Conservation (phyloP, 2,113 vertebrate genomes). For the Leucopsar rothschildi region DNA sequence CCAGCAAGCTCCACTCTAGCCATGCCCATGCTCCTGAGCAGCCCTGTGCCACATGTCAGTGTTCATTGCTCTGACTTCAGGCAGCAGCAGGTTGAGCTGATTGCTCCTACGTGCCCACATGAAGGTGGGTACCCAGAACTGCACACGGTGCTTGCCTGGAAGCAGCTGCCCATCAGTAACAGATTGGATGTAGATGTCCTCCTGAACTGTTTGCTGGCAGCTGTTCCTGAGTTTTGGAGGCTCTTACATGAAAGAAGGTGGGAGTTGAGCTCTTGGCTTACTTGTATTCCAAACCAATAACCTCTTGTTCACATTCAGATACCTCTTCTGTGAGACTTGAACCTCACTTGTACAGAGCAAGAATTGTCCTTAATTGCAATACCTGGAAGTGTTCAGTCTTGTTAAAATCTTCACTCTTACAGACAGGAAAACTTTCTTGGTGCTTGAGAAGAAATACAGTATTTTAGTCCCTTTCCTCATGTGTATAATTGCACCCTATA, state of each 20-base stretch:
- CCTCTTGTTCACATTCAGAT: not conserved
- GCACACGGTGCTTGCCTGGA: not conserved
- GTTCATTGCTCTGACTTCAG: not conserved
- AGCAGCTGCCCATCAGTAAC: not conserved
- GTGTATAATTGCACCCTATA: not conserved
- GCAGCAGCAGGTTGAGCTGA: not conserved
- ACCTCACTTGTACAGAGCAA: not conserved
- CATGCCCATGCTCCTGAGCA: accelerated
- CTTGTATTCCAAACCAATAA: not conserved
- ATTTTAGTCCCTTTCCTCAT: not conserved
- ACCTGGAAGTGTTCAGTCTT: not conserved
- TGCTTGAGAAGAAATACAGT: not conserved
- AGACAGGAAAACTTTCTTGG: not conserved
- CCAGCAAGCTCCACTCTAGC: not conserved
- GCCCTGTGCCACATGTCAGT: not conserved
- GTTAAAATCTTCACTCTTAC: not conserved
- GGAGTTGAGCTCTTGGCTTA: not conserved
- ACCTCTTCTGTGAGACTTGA: not conserved
- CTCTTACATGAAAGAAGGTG: not conserved
- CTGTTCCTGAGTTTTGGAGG: not conserved
- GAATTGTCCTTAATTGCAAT: not conserved
- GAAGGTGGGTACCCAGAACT: not conserved
- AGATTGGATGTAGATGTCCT: not conserved
- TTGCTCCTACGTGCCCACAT: not conserved
- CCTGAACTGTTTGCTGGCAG: not conserved